Percentiles rank a stretch among this genome's conserved stretches.
These are phyloP conservation scores for Phaetusa simplex DNA, from an alignment of 2,113 vertebrate genomes.

Conservation along the genomic window DNA sequence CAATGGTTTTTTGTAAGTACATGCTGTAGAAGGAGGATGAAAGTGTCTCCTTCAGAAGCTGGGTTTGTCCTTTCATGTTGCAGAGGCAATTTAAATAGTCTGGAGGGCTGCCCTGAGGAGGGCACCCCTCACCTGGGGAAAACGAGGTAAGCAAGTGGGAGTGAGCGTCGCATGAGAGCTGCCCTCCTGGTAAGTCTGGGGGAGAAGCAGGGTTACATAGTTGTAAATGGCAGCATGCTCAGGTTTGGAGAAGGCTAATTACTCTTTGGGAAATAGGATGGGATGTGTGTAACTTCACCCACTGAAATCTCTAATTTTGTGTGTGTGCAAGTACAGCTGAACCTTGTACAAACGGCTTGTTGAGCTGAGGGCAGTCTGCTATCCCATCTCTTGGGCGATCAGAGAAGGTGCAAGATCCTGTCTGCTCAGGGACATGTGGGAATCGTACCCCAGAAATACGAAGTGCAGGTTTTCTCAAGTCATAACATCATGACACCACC, in stretches of 20 bases:
- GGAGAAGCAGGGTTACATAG: not conserved
- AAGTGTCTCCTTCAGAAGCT: not conserved
- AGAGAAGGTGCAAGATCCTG: not conserved
- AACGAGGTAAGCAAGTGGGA: not conserved
- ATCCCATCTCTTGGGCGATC: not conserved
- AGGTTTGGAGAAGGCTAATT: not conserved
- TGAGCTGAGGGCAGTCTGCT: not conserved
- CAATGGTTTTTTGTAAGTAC: not conserved
- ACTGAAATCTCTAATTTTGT: not conserved
- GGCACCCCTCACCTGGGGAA: not conserved
- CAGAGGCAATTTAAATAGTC: not conserved
- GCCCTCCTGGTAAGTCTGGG: not conserved
- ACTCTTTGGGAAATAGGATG: not conserved
- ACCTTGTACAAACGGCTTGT: not conserved
- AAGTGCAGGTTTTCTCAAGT: not conserved
- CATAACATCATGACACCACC: rapidly evolving
- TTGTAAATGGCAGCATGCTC: not conserved
- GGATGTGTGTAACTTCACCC: not conserved
- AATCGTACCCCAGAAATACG: not conserved
- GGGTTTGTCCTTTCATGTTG: not conserved
- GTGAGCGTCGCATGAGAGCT: not conserved
- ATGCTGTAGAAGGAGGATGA: not conserved
- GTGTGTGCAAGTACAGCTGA: not conserved
- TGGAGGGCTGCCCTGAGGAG: not conserved
- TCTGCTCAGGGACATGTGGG: not conserved